phyloP scores from a whole-genome alignment of 1,140 invertebrate species.

The Panulirus ornatus region DNA sequence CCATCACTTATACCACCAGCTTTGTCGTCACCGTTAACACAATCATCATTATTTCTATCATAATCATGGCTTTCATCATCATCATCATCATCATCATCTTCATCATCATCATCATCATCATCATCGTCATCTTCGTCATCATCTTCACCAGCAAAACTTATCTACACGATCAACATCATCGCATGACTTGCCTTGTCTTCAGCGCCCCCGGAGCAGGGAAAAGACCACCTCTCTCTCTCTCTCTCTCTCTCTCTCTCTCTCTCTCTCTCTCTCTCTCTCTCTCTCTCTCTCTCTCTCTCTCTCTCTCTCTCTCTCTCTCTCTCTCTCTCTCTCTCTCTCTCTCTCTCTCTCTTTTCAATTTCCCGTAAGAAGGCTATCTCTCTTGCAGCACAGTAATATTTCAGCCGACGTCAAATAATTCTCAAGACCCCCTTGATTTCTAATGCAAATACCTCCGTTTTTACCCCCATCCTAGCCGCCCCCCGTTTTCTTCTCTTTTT shows the following conservation, averaged over 20 bases:
- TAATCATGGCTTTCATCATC: too few relatives aligned
- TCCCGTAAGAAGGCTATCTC: slow-evolving; percentile 46
- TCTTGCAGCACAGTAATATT: slow-evolving; percentile 31
- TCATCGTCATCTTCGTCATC: background rate
- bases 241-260: background rate
- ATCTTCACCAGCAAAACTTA: background rate
- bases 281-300: background rate
- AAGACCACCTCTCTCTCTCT: background rate
- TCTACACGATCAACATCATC: background rate
- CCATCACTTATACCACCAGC: too few relatives aligned
- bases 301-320: slow-evolving; percentile 1
- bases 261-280: background rate
- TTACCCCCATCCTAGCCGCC: background rate
- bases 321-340: background rate
- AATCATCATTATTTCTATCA: too few relatives aligned
- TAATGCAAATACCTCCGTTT: slow-evolving; percentile 67
- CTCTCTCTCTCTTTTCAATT: slow-evolving; percentile 29
- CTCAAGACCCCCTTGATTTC: slow-evolving; percentile 56
- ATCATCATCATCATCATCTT: background rate
- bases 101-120: background rate
- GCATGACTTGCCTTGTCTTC: background rate
- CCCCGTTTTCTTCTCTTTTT: background rate
- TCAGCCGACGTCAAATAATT: slow-evolving; percentile 52
- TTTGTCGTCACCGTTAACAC: too few relatives aligned
- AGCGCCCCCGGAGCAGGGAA: too few relatives aligned